Base-by-base conservation (phyloP, 2,888 invertebrate genomes). In the Lutraria lutraria region DNA sequence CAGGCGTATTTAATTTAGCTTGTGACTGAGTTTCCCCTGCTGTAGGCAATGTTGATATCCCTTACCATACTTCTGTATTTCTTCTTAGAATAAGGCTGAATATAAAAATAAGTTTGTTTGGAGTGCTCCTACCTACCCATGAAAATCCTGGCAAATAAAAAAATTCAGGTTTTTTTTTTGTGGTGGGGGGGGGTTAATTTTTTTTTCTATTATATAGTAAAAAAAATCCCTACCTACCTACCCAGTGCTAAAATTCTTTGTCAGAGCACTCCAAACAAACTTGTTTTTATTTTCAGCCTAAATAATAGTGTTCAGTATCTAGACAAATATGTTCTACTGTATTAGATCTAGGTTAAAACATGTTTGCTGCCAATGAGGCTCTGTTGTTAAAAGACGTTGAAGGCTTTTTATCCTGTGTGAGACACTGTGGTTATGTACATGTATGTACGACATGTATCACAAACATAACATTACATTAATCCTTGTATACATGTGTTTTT, bases 351-450 rank as follows among this genome's bases (percentile, higher is more conserved):
- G 25, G 63, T 68, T 68, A 68, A 13, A n/a, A 68, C n/a, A 68
- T 68, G n/a, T 56, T 68, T n/a, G 63, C 63, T 68, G 25, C 63
- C 63, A 25, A 68, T 21, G n/a, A 68, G n/a, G 63, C 63, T 68
- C 0, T 68, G n/a, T 68, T 68, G n/a, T 68, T 25, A 68, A 25
- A 68, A 68, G 13, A n/a, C n/a, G n/a, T n/a, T 25, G 63, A 63
- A 19, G 21, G 63, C 25, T 63, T n/a, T 21, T 63, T 63, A 8
- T 25, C 19, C n/a, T 63, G 25, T 68, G 63, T 25, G 25, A 68
- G 63, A 68, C 21, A 12, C 63, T 68, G 25, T 68, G 25, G n/a
- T 68, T 68, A 68, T 68, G 8, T 68, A 68, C 25, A 68, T 68
- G 8, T 68, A 68, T n/a, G 25, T n/a, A n/a, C 21, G 25, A 68